These are phyloP conservation scores for Silvanus unidentatus DNA, from an alignment of 2,888 invertebrate species.

Conservation along the genomic window DNA sequence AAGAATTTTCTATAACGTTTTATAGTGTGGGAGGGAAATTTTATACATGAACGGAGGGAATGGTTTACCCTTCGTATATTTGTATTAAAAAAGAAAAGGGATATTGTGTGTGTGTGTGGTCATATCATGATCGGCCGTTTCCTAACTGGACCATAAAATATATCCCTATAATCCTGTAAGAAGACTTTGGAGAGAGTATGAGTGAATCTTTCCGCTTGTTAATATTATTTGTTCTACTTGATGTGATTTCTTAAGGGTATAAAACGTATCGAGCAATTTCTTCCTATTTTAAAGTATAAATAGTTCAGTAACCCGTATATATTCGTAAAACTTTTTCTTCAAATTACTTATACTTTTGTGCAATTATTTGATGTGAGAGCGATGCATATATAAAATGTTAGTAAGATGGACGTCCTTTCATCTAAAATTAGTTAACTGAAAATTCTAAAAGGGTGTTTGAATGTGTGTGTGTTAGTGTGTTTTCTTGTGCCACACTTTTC, in stretches of 20 bases:
- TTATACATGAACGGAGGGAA: too few species aligned
- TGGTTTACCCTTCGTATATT: too few species aligned
- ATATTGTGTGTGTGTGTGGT: constrained; percentile 6
- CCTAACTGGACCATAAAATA: constrained; percentile 16
- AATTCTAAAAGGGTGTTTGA: constrained; percentile 11
- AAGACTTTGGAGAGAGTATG: constrained; percentile 8
- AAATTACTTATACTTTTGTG: neutral
- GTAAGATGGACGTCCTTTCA: constrained; percentile 7
- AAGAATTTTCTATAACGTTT: too few species aligned
- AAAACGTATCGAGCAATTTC: too few species aligned
- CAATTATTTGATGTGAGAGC: constrained; percentile 1
- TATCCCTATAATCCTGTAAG: constrained; percentile 19
- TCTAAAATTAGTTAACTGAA: constrained; percentile 17
- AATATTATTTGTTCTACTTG: constrained; percentile 1
- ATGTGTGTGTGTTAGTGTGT: neutral
- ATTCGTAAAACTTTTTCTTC: constrained; percentile 1
- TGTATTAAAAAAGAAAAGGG: too few species aligned
- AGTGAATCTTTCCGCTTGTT: neutral
- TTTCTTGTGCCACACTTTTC: neutral
- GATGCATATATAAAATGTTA: neutral
- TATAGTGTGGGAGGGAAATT: too few species aligned
- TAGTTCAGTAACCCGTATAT: too few species aligned
- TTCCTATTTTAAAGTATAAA: too few species aligned
- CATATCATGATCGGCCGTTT: constrained; percentile 15
- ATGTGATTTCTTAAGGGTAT: neutral